phyloP scores from a whole-genome alignment of 2,888 invertebrate species.

The Emmelina monodactyla region DNA sequence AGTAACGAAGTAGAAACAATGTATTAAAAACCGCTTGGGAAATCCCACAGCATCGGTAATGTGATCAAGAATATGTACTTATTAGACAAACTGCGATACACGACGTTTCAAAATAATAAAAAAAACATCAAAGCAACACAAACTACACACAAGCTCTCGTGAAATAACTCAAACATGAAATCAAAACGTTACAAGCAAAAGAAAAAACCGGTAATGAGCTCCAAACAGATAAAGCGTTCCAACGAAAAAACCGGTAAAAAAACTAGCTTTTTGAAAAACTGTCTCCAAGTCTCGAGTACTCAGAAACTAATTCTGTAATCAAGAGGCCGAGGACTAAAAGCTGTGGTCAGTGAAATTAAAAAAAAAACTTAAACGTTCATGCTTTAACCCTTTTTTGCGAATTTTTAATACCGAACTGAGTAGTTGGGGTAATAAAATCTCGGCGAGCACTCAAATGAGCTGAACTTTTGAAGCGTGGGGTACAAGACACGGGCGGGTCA shows the following conservation, averaged over 20 bases:
- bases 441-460: constrained; percentile 63
- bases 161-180: too few species aligned
- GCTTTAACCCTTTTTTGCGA: constrained; percentile 48
- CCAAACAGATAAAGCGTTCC: too few species aligned
- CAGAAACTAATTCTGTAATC: constrained; percentile 50
- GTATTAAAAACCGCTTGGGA: too few species aligned
- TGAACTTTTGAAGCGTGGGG: constrained; percentile 64
- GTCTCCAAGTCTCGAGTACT: constrained; percentile 52
- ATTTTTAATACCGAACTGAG: constrained; percentile 52
- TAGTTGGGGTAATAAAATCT: constrained; percentile 66
- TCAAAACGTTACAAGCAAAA: too few species aligned
- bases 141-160: too few species aligned
- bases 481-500: constrained; percentile 62
- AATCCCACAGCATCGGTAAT: too few species aligned
- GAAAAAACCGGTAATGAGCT: too few species aligned
- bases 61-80: too few species aligned
- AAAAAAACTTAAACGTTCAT: constrained; percentile 46
- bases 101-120: too few species aligned
- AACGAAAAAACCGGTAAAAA: constrained; percentile 18
- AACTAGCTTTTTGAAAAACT: constrained; percentile 38
- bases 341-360: constrained; percentile 49
- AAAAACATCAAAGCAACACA: too few species aligned
- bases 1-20: too few species aligned
- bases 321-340: constrained; percentile 54
- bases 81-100: too few species aligned